phyloP scores from a whole-genome alignment of 2,113 vertebrate species.

The Galbula dea region DNA sequence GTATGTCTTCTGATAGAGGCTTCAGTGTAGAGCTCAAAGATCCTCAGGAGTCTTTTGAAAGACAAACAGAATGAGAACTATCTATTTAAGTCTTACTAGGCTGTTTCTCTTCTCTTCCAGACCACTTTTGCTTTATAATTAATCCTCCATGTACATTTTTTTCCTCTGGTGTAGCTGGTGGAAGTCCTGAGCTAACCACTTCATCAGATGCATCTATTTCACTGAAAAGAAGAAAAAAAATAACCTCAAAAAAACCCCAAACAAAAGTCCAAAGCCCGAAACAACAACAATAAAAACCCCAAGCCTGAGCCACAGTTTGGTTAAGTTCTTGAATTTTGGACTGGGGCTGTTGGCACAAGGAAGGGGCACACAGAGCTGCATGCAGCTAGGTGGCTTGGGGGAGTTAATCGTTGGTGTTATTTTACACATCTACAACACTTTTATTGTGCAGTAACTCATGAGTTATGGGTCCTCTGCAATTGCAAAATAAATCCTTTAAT shows the following conservation, averaged over 20 bases:
- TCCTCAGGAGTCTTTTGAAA: neutral
- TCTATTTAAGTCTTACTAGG: neutral
- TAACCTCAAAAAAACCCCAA: too few species aligned
- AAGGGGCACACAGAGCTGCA: neutral
- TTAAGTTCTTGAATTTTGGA: neutral
- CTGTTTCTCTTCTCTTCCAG: neutral
- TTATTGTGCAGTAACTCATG: slow-evolving; percentile 69
- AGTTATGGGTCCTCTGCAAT: slow-evolving; percentile 68
- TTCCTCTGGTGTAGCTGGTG: neutral
- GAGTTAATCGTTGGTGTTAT: slow-evolving; percentile 44
- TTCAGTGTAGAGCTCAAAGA: neutral
- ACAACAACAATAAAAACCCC: neutral
- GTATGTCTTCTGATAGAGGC: neutral
- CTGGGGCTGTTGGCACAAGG: neutral
- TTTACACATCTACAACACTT: slow-evolving; percentile 70
- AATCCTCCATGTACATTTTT: neutral
- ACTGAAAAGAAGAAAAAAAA: neutral
- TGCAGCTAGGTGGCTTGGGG: slow-evolving; percentile 19
- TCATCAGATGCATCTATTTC: neutral
- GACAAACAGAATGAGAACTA: neutral
- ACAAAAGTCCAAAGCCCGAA: too few species aligned
- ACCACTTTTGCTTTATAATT: neutral
- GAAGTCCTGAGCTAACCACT: neutral
- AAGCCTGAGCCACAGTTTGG: neutral
- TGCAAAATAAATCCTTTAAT: slow-evolving; percentile 73